These are phyloP conservation scores for Sinocyclocheilus anophthalmus DNA, from an alignment of 2,113 vertebrate species.

Conservation along the genomic window DNA sequence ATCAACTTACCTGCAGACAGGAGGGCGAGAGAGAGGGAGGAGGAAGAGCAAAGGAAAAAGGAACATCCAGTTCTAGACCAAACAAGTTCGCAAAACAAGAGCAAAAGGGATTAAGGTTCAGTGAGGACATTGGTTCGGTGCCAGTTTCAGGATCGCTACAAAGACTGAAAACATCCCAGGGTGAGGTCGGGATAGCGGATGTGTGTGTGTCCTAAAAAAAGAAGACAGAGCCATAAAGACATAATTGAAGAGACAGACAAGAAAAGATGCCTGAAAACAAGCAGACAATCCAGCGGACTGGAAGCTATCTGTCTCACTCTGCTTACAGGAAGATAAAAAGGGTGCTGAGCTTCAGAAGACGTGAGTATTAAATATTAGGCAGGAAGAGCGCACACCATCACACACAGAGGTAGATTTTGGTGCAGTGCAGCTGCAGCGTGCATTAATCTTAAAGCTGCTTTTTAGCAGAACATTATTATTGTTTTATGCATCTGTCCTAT, in stretches of 20 bases:
- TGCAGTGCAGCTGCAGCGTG: constrained; percentile 14
- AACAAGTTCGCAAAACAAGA: constrained; percentile 35
- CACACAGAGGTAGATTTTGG: constrained; percentile 35
- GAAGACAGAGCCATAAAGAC: background rate
- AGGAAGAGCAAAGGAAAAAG: background rate
- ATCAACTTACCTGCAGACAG: constrained; percentile 42
- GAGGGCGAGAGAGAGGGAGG: background rate
- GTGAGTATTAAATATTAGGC: constrained; percentile 55
- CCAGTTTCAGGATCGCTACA: background rate
- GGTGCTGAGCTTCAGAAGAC: constrained; percentile 64
- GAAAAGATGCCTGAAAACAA: constrained; percentile 62
- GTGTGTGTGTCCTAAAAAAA: background rate
- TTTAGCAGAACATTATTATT: background rate
- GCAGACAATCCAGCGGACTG: constrained; percentile 51
- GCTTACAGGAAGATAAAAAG: constrained; percentile 68
- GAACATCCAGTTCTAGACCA: constrained; percentile 24
- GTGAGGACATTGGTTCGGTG: background rate
- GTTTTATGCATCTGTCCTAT: background rate
- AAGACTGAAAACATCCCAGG: background rate
- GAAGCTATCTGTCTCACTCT: constrained; percentile 62
- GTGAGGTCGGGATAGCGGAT: background rate
- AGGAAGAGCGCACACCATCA: background rate
- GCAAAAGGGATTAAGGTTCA: background rate
- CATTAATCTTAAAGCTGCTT: background rate
- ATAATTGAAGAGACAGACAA: background rate